Evolutionary conservation across 2,113 vertebrate species (phyloP).

Genomic region (Platichthys stellatus): DNA sequence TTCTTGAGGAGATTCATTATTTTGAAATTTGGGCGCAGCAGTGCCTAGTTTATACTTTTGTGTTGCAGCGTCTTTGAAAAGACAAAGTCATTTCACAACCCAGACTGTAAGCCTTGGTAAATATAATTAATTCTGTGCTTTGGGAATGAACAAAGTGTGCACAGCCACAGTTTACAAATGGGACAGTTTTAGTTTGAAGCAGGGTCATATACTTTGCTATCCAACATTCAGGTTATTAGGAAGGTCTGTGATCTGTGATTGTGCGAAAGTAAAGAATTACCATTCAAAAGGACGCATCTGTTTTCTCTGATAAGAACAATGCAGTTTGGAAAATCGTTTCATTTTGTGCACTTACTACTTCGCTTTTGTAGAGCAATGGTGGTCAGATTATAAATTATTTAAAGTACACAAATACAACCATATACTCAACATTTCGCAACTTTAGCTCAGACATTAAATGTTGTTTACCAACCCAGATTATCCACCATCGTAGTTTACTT

Average conservation of each 20-base stretch:
- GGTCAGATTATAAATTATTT: no score
- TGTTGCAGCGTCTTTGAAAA: conserved; percentile 14
- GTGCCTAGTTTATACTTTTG: neutral
- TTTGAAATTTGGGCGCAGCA: conserved; percentile 4
- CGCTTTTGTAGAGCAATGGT: neutral
- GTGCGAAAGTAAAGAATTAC: conserved; percentile 1
- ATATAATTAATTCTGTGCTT: conserved; percentile 18
- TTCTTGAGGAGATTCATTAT: conserved; percentile 10
- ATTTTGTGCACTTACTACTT: neutral
- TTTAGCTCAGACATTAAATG: no score
- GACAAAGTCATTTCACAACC: neutral
- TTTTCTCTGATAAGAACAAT: conserved; percentile 8
- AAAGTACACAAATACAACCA: no score
- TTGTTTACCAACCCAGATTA: neutral
- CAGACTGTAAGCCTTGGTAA: conserved; percentile 10
- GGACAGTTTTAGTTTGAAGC: conserved; percentile 29
- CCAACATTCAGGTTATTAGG: conserved; percentile 1
- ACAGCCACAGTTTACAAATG: conserved; percentile 31
- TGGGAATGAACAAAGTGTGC: conserved; percentile 19
- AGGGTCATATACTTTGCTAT: neutral
- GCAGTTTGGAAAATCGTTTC: neutral
- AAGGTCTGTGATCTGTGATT: conserved; percentile 10
- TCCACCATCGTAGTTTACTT: neutral
- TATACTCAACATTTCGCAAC: no score
- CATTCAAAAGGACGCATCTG: neutral